Base-by-base conservation (phyloP, 2,888 invertebrate genomes). In the Noctua pronuba region DNA sequence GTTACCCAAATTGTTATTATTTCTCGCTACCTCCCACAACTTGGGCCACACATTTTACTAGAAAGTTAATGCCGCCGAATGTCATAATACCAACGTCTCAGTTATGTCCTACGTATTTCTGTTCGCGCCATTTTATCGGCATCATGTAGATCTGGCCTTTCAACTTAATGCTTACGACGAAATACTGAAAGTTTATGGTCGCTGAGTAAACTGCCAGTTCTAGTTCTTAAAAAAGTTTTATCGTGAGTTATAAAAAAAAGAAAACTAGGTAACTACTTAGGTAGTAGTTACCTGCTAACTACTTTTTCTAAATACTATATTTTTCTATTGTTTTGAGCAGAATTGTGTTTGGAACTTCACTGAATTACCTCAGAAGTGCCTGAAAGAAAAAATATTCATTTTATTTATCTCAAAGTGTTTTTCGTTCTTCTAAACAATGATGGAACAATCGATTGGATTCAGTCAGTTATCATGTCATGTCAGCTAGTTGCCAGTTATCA, bases 31-130 rank as follows among this genome's bases (percentile, higher is more conserved):
- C 28, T 64, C 76, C 16, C 68, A 2, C 41, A 60, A 38, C 72
- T 83, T 81, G 73, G 6, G 5, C 82, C 80, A 81, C 21, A 82
- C 49, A 66, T 79, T 88, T 87, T 84, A 82, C 77, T 83, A 82
- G 85, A 84, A 86, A 90, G 88, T 91, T 91, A 91, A 92, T 89
- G 90, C 87, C 86, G 44, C 82, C 82, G 84, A 89, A 91, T 90
- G 90, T 92, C 92, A 91, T 92, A 91, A 92, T 90, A 86, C 87
- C 79, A 82, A 88, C 90, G 87, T 88, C 90, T 88, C 85, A 83
- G 88, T 89, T 83, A 89, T 85, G 82, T 85, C 80, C 73, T 81
- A 79, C 78, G 86, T 86, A 82, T 84, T 86, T 84, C 83, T 86
- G 87, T 88, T 88, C 80, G 77, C 88, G 71, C 88, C 73, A 75